Percentiles rank a stretch among this genome's conserved stretches.
phyloP scores from a whole-genome alignment of 1,140 invertebrate species.

The Lordiphosa stackelbergi region DNA sequence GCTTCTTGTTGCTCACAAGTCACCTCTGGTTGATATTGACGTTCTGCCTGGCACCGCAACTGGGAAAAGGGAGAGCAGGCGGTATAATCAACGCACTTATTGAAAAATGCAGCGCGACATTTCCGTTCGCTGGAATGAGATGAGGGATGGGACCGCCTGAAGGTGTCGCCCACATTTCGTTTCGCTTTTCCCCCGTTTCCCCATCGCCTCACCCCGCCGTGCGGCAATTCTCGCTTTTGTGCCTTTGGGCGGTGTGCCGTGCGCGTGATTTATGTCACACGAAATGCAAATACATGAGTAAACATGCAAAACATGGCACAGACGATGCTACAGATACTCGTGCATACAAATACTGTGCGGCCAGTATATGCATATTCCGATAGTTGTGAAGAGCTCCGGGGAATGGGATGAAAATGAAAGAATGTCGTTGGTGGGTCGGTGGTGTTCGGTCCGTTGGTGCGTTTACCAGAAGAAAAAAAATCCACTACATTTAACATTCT shows the following conservation, averaged over 20 bases:
- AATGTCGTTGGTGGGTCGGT: background rate
- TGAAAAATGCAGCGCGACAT: constrained; percentile 68
- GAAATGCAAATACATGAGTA: constrained; percentile 71
- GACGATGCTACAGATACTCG: constrained; percentile 29
- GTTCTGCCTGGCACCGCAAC: background rate
- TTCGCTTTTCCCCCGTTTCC: background rate
- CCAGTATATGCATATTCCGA: constrained; percentile 22
- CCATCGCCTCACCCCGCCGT: constrained; percentile 2
- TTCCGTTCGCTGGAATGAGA: constrained; percentile 40
- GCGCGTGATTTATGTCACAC: constrained; percentile 71
- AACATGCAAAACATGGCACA: constrained; percentile 62
- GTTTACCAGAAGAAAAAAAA: constrained; percentile 41
- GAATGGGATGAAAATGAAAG: constrained; percentile 20
- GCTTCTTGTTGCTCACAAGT: constrained; percentile 1
- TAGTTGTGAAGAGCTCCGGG: constrained; percentile 35
- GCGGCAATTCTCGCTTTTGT: constrained; percentile 49
- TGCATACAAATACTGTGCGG: constrained; percentile 11
- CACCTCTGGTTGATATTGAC: constrained; percentile 3
- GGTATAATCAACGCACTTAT: constrained; percentile 66
- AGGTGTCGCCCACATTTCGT: constrained; percentile 19
- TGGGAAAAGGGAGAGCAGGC: constrained; percentile 1
- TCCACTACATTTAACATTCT: constrained; percentile 54
- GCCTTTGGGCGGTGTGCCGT: constrained; percentile 62
- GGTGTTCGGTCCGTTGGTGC: constrained; percentile 18
- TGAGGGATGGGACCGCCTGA: constrained; percentile 22